Evolutionary conservation across 2,888 invertebrate genomes (phyloP).

Genomic region (Drosophila picticornis): DNA sequence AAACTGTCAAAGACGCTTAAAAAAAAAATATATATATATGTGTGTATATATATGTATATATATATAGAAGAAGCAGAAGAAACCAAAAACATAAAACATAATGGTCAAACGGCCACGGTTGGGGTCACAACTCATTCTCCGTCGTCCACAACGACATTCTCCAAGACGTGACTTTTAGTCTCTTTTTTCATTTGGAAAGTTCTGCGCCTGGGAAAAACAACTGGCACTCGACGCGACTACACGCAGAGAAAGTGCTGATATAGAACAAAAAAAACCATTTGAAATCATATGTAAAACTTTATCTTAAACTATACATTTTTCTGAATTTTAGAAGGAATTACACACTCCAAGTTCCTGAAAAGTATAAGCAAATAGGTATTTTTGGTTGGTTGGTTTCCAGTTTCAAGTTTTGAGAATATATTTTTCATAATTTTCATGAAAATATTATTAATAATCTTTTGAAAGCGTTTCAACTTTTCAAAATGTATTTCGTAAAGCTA

Average conservation of each 20-base stretch:
- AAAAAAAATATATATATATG: not conserved
- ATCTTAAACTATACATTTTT: not conserved
- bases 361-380: not conserved
- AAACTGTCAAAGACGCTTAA: constrained; percentile 66
- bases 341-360: not conserved
- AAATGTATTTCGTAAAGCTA: not conserved
- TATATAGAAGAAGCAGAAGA: not conserved
- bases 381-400: not conserved
- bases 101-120: constrained; percentile 42
- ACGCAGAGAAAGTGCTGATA: not conserved
- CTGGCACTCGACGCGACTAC: constrained; percentile 14
- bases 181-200: constrained; percentile 63
- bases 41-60: not conserved
- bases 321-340: not conserved
- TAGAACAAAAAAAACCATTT: not conserved
- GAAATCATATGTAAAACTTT: no score
- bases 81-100: constrained; percentile 69
- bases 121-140: constrained; percentile 53
- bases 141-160: constrained; percentile 21
- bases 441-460: not conserved
- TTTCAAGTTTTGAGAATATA: not conserved
- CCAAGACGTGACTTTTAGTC: constrained; percentile 50
- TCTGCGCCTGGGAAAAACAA: constrained; percentile 62
- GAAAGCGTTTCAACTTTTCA: not conserved
- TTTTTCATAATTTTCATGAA: not conserved